A percentile compares a stretch with the other conserved stretches of the same genome.
These are phyloP conservation scores for Enteromius radiatus DNA, from an alignment of 2,797 vertebrate genomes.

Conservation along the genomic window DNA sequence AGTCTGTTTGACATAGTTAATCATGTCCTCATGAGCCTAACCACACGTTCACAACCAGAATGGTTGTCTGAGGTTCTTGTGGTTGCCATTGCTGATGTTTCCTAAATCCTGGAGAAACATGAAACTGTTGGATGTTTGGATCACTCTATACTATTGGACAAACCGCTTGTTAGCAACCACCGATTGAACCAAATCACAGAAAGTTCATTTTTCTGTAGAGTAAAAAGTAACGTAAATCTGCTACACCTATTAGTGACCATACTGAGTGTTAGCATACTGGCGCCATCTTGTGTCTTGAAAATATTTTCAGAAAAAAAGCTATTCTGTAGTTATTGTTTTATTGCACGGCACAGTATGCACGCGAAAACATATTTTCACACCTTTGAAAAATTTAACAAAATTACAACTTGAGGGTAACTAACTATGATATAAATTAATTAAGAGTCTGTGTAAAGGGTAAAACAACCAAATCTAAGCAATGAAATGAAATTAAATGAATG, in stretches of 20 bases:
- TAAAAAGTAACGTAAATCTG: not conserved
- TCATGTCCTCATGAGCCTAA: slow-evolving; percentile 62
- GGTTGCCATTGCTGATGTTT: slow-evolving; percentile 62
- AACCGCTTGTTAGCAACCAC: slow-evolving; percentile 39
- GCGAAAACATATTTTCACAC: not conserved
- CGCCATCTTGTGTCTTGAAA: slow-evolving; percentile 70
- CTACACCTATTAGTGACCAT: not conserved
- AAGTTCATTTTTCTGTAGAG: slow-evolving; percentile 10
- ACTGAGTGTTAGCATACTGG: slow-evolving; percentile 21
- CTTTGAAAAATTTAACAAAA: not conserved
- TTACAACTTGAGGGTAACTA: not conserved
- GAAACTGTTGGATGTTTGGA: slow-evolving; percentile 53
- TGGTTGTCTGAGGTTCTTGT: slow-evolving; percentile 67
- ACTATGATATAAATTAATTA: not conserved
- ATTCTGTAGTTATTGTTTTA: not conserved
- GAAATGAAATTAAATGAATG: not conserved
- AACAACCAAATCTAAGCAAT: not conserved
- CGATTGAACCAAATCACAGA: slow-evolving; percentile 37
- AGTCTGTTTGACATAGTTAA: slow-evolving; percentile 57
- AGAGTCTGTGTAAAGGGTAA: not conserved
- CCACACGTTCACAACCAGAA: slow-evolving; percentile 63
- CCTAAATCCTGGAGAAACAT: slow-evolving; percentile 68
- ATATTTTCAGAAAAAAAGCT: not conserved
- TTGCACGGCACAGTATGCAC: not conserved
- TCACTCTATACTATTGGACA: slow-evolving; percentile 47